Evolutionary conservation across 2,797 vertebrate species (phyloP), one percentile per base, ranked within the genome.

Genomic region (Hemitrygon akajei): DNA sequence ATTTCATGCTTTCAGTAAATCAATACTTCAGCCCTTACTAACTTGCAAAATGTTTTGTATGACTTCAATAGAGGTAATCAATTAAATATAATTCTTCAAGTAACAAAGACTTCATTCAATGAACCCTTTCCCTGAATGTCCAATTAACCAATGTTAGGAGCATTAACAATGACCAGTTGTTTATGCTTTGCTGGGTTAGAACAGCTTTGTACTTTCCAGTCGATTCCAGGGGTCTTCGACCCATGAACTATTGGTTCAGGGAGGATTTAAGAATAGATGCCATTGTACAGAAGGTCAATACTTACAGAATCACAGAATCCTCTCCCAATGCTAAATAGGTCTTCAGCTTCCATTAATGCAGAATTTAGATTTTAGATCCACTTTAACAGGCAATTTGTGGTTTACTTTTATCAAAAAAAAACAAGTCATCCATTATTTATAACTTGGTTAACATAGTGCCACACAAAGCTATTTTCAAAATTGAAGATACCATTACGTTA

Each of bases 21-120:
- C 91, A 92, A 34, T 91, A 71, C 40, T 34, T 40, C 66, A 27
- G 73, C 16, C 40, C 11, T 75, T 93, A 75, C 37, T 12, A 66
- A 27, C 34, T 40, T 47, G 66, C 69, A 73, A 73, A 93, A 89
- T 20, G 18, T 58, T 69, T 22, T 66, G 63, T 22, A 37, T 20
- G 71, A 93, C 37, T 40, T 93, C 71, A 93, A n/a, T n/a, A 30
- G 37, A 93, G 40, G 91, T 73, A 75, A 37, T 73, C 71, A 30
- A 75, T 93, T 75, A 93, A 92, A 93, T 93, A 75, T 93, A 93
- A 75, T n/a, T 71, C 37, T 93, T 76, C 56, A 75, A 76, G 91
- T 40, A 93, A 75, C 40, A 47, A 37, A 75, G 27, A 47, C 4
- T 63, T 37, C 75, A 9, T 76, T 76, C 71, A 93, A 76, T 93